phyloP scores from a whole-genome alignment of 2,113 vertebrate species.

The Eretmochelys imbricata region DNA sequence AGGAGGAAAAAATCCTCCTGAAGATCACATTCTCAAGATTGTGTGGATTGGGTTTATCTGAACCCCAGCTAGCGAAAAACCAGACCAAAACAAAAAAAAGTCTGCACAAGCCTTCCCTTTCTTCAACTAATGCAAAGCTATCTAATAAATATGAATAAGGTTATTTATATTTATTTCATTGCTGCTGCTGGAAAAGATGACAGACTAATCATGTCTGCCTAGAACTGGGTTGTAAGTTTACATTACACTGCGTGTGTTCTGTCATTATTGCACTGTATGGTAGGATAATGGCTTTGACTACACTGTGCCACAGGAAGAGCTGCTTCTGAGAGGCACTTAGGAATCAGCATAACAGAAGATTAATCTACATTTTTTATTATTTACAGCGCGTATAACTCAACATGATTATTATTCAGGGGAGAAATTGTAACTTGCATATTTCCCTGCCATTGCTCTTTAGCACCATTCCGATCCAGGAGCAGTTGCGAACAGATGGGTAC shows the following conservation, averaged over 20 bases:
- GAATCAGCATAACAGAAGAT: conserved; percentile 56
- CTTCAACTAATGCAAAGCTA: conserved; percentile 27
- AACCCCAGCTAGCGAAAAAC: neutral
- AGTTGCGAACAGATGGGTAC: neutral
- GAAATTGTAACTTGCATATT: neutral
- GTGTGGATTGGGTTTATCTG: conserved; percentile 10
- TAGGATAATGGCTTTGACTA: conserved; percentile 68
- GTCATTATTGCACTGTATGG: conserved; percentile 57
- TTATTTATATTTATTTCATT: conserved; percentile 24
- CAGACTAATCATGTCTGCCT: conserved; percentile 72
- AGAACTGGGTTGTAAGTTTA: conserved; percentile 67
- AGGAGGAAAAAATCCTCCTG: neutral
- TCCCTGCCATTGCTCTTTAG: neutral
- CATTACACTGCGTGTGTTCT: conserved; percentile 70
- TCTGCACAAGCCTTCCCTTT: neutral
- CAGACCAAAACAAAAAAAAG: conserved; percentile 43
- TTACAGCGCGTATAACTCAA: conserved; percentile 19
- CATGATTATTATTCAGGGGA: conserved; percentile 41
- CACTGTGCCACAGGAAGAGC: conserved; percentile 65
- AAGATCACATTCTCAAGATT: conserved; percentile 15
- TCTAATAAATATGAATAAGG: conserved; percentile 57
- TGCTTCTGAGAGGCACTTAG: conserved; percentile 73
- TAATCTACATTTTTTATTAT: conserved; percentile 50
- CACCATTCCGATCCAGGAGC: neutral
- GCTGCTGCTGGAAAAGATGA: conserved; percentile 50